Percentiles rank a stretch among this genome's conserved stretches.
These are phyloP conservation scores for Ctenosaura bakeri DNA, from an alignment of 2,797 vertebrate species.

Conservation along the genomic window DNA sequence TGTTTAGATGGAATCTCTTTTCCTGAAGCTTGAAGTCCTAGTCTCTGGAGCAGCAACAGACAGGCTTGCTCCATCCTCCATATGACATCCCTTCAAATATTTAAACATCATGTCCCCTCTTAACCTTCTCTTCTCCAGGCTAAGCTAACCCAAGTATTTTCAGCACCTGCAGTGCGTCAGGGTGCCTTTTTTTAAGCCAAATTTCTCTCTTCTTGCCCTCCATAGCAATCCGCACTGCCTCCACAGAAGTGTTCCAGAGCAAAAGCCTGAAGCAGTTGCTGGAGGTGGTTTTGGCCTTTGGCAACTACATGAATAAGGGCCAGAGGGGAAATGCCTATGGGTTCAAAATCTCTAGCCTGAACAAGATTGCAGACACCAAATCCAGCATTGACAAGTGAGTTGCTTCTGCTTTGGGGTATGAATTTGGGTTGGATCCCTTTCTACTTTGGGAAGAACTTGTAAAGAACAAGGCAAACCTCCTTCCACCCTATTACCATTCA, in stretches of 20 bases:
- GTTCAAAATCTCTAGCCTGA: slow-evolving; percentile 93
- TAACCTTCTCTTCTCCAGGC: too few relatives aligned
- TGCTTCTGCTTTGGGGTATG: neutral
- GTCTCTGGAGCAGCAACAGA: too few relatives aligned
- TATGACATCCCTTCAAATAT: too few relatives aligned
- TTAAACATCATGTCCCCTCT: too few relatives aligned
- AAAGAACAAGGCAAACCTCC: neutral
- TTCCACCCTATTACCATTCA: neutral
- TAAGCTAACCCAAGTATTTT: too few relatives aligned
- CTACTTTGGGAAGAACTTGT: neutral
- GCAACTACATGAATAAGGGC: slow-evolving; percentile 99
- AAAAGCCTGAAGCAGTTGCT: slow-evolving; percentile 92
- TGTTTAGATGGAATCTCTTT: too few relatives aligned
- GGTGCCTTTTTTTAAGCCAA: neutral
- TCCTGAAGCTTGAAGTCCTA: too few relatives aligned
- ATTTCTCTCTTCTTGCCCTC: slow-evolving; percentile 31
- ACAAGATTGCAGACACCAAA: slow-evolving; percentile 96
- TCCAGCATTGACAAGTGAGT: slow-evolving; percentile 97
- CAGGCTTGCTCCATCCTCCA: too few relatives aligned
- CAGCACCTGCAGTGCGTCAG: too few relatives aligned
- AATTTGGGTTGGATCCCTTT: neutral
- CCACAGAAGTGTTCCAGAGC: slow-evolving; percentile 92
- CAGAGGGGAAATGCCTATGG: slow-evolving; percentile 94
- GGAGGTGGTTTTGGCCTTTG: slow-evolving; percentile 95
- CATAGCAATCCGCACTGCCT: slow-evolving; percentile 90